These are phyloP conservation scores for Brachionus plicatilis DNA, from an alignment of 1,140 invertebrate species.

Conservation along the genomic window DNA sequence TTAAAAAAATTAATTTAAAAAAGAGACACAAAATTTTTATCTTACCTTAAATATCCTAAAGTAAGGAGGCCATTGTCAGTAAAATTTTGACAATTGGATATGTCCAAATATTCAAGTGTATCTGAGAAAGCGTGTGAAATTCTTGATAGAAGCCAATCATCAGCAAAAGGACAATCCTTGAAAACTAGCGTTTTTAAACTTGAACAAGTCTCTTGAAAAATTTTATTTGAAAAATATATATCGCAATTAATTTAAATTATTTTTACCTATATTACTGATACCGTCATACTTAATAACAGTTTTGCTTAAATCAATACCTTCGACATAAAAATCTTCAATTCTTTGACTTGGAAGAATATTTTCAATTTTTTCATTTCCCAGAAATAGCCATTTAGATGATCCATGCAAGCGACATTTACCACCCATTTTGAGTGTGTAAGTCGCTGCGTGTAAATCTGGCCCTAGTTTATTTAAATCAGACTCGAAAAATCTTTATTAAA, in stretches of 20 bases:
- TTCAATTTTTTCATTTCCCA: background rate
- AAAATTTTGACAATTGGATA: background rate
- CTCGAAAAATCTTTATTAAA: slow-evolving; percentile 14
- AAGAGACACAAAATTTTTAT: background rate
- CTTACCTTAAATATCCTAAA: slow-evolving; percentile 13
- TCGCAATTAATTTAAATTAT: background rate
- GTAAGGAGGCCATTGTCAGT: slow-evolving; percentile 6
- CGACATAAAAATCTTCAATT: background rate
- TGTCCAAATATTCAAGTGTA: background rate
- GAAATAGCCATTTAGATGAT: background rate
- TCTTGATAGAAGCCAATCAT: slow-evolving; percentile 14
- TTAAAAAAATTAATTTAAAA: too few species aligned
- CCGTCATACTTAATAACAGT: slow-evolving; percentile 14
- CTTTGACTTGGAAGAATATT: background rate
- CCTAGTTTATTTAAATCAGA: slow-evolving; percentile 2
- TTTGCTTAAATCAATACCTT: slow-evolving; percentile 15
- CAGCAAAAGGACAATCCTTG: background rate
- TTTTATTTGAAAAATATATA: too few species aligned
- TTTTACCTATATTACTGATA: slow-evolving; percentile 13
- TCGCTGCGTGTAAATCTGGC: slow-evolving; percentile 12
- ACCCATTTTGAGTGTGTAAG: slow-evolving; percentile 28
- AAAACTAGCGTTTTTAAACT: background rate
- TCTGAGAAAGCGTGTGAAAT: background rate
- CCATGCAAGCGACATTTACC: slow-evolving; percentile 12
- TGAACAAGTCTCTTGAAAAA: background rate